phyloP scores from a whole-genome alignment of 2,888 invertebrate species.

The Tiliacea aurago region DNA sequence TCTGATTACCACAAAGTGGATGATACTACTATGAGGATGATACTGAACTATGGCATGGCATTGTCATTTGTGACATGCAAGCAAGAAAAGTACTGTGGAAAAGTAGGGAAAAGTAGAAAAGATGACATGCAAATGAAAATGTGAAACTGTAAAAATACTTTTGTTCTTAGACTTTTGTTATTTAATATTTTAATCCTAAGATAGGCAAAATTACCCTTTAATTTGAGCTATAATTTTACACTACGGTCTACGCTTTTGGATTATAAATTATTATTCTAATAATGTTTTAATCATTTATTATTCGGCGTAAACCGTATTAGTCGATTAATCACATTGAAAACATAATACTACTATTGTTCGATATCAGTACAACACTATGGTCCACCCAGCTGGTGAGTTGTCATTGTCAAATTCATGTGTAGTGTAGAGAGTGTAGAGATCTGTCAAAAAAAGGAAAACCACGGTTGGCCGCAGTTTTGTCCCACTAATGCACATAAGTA shows the following conservation, averaged over 20 bases:
- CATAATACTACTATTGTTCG: neutral
- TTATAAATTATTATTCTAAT: neutral
- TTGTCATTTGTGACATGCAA: conserved; percentile 44
- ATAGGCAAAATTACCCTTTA: neutral
- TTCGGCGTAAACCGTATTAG: neutral
- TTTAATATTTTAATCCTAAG: too few relatives aligned
- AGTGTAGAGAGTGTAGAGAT: too few relatives aligned
- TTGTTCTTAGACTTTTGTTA: neutral
- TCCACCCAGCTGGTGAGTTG: conserved; percentile 67
- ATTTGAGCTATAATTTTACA: neutral
- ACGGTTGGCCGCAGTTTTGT: neutral
- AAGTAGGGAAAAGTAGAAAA: conserved; percentile 19
- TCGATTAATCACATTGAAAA: conserved; percentile 9
- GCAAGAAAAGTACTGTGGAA: neutral
- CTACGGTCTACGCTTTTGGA: neutral
- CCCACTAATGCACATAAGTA: conserved; percentile 40
- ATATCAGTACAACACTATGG: conserved; percentile 31
- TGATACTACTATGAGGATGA: too few relatives aligned
- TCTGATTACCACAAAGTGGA: too few relatives aligned
- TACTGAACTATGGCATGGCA: neutral
- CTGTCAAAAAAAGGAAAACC: conserved; percentile 46
- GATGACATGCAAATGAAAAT: conserved; percentile 19
- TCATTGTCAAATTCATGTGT: conserved; percentile 61
- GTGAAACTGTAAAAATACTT: conserved; percentile 14
- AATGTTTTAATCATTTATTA: neutral